Conservation (phyloP, 2,797 vertebrate species). For the Novumbra hubbsi region DNA sequence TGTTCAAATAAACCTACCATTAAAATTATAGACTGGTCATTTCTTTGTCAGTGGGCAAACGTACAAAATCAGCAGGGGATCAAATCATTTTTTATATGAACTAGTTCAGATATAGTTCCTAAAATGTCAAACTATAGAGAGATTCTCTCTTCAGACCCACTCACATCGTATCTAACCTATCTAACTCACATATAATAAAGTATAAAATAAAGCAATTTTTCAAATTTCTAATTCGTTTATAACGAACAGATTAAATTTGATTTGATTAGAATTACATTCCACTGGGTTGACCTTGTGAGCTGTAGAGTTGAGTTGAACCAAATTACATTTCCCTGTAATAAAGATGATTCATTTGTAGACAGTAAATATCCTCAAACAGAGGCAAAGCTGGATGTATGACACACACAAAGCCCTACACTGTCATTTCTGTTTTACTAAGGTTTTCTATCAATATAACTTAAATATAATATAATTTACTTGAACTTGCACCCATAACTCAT, state of each 20-base stretch:
- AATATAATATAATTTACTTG: background rate
- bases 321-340: slow-evolving; percentile 82
- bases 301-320: slow-evolving; percentile 78
- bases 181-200: slow-evolving; percentile 80
- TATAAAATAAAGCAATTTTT: slow-evolving; percentile 80
- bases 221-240: slow-evolving; percentile 82
- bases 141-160: slow-evolving; percentile 73
- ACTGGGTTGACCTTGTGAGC: slow-evolving; percentile 80
- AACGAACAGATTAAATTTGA: slow-evolving; percentile 83
- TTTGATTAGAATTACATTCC: slow-evolving; percentile 86
- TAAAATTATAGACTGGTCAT: too few species aligned
- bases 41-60: too few species aligned
- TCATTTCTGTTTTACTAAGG: slow-evolving; percentile 5
- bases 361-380: slow-evolving; percentile 75
- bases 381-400: slow-evolving; percentile 68
- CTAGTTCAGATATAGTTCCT: slow-evolving; percentile 59
- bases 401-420: background rate
- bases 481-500: slow-evolving; percentile 5
- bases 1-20: too few species aligned
- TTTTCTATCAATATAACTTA: background rate
- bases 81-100: too few species aligned
- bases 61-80: too few species aligned
- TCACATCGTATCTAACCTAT: too few species aligned
- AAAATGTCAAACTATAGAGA: slow-evolving; percentile 57
- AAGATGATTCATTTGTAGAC: slow-evolving; percentile 83